Evolutionary conservation across 2,888 invertebrate species (phyloP), one percentile per base, ranked within the genome.

Genomic region (Pasiphila rectangulata): DNA sequence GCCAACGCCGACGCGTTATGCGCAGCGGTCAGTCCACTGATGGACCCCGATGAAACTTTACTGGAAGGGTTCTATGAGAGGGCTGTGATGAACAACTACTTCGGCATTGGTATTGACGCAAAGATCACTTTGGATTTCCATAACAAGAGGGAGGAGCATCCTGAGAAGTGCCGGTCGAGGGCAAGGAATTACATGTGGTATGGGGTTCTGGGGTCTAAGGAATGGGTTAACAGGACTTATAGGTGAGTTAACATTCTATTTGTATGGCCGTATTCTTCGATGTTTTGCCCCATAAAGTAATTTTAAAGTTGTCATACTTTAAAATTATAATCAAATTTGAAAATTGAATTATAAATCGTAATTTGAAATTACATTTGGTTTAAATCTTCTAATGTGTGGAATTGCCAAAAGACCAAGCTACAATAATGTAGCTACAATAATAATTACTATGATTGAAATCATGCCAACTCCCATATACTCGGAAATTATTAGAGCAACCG

Each of bases 51-150:
- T 68, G 96, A 96, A 69, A 95, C 95, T 0, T 87, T 96, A 1
- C 85, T 95, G 71, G 96, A 96, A 86, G 96, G 96, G 0, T 96
- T 94, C 78, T 95, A 95, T 65, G 98, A 99, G 81, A 93, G 95
- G 60, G 97, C 97, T 67, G 98, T 98, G 1, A 98, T 99, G 98
- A 99, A 98, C 83, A 99, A 99, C 77, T 99, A 99, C 76, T 98
- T 98, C 75, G 98, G 98, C 0, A 98, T 99, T 67, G 98, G 98
- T 0, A 96, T 99, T 54, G 98, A 99, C 84, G 98, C 98, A 0
- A 98, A 99, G 83, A 98, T 99, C 42, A 96, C 98, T 0, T 85
- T 98, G 30, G 98, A 98, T 75, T 99, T 99, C 75, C 98, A 98
- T 79, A 96, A 97, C 70, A 98, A 98, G 79, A 91, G 98, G 19